These are phyloP conservation scores for Antechinus flavipes DNA, from an alignment of 2,113 vertebrate species.

Conservation along the genomic window DNA sequence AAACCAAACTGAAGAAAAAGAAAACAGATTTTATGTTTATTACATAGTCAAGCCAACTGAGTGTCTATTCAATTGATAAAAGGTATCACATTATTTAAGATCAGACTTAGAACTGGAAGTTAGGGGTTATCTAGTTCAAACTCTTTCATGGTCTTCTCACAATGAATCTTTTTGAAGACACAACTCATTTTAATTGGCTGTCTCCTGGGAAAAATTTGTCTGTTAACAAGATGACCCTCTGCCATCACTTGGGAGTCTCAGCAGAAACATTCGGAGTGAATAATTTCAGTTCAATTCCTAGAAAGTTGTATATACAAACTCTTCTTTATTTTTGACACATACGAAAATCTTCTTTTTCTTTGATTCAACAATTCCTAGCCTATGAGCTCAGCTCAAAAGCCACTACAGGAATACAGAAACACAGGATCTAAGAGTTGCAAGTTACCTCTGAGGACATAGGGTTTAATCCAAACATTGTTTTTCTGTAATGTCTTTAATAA, in stretches of 20 bases:
- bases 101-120: not conserved
- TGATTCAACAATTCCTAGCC: not conserved
- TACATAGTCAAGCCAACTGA: constrained; percentile 18
- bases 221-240: constrained; percentile 35
- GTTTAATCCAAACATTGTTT: not conserved
- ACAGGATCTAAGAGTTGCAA: not conserved
- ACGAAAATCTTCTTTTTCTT: not conserved
- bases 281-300: not conserved
- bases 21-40: constrained; percentile 26
- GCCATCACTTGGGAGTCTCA: constrained; percentile 19
- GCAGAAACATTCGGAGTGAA: not conserved
- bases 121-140: not conserved
- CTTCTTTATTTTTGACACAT: not conserved
- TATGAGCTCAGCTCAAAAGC: not conserved
- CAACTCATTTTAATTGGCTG: constrained; percentile 37
- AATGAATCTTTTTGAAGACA: constrained; percentile 6
- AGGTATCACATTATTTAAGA: not conserved
- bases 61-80: constrained; percentile 15
- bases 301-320: not conserved
- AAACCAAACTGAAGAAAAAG: not conserved
- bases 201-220: not conserved
- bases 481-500: not conserved
- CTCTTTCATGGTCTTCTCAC: not conserved
- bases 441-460: not conserved
- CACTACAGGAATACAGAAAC: not conserved